Evolutionary conservation across 2,113 vertebrate species (phyloP).

Genomic region (Sinocyclocheilus anophthalmus): DNA sequence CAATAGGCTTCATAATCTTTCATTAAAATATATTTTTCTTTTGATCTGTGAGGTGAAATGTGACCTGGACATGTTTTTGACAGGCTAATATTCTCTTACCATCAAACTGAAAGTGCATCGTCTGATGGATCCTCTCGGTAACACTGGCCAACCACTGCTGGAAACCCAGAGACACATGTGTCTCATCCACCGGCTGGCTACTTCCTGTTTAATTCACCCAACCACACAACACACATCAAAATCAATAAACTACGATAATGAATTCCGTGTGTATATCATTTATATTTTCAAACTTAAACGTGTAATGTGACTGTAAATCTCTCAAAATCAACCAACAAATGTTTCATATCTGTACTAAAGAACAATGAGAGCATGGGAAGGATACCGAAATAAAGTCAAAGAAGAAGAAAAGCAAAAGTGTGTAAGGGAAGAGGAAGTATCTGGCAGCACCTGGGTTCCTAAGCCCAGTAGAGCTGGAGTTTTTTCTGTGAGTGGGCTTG

Average conservation of each 20-base stretch:
- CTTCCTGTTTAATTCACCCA: conserved; percentile 68
- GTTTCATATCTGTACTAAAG: background rate
- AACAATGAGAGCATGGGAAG: background rate
- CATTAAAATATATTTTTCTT: background rate
- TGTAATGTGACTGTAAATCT: background rate
- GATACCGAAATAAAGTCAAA: background rate
- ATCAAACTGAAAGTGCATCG: conserved; percentile 92
- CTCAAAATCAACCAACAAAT: background rate
- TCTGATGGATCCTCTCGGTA: conserved; percentile 90
- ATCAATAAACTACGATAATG: background rate
- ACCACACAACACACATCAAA: conserved; percentile 28
- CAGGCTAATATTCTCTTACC: conserved; percentile 70
- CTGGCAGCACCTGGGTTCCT: conserved; percentile 66
- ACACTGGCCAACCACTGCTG: conserved; percentile 88
- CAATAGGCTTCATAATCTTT: too few species aligned
- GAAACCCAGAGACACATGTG: conserved; percentile 83
- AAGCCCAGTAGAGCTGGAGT: conserved; percentile 55
- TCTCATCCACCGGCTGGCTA: conserved; percentile 82
- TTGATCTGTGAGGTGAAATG: background rate
- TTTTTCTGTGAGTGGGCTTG: conserved; percentile 63
- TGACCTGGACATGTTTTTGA: background rate
- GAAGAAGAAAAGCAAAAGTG: background rate
- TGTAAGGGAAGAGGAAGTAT: background rate
- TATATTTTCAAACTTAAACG: background rate
- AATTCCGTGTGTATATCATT: background rate